Evolutionary conservation across 2,113 vertebrate genomes (phyloP), one percentile per base, ranked within the genome.

Genomic region (Leucosticte australis): DNA sequence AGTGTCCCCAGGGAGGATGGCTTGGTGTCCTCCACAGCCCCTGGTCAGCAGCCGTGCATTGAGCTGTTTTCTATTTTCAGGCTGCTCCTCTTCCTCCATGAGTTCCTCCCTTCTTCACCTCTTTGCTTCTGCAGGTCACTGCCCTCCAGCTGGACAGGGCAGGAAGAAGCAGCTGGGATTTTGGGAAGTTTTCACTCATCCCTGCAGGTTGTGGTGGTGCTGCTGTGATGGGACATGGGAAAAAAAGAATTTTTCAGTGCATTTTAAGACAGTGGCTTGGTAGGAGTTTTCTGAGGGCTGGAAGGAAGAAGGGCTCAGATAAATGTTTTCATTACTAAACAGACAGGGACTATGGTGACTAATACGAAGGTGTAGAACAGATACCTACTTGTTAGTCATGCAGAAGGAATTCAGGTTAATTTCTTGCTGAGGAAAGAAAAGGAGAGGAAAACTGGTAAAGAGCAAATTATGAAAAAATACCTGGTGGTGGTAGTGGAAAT

Each of bases 21-120:
- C 37, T 28, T 11, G 14, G 30, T 41, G 13, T 60, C 26, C 35
- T 55, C 23, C 2, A 0, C 19, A 35, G 37, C 15, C 5, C 2
- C 55, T 41, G 33, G 5, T 44, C 41, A 50, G 42, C 65, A 78
- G n/a, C 47, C 1, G 0, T 9, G 6, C 18, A 2, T 7, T 64
- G 17, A 37, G 14, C 26, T 39, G 8, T 13, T 27, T 18, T 14
- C 26, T 74, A 0, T 68, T 33, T 46, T 13, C 46, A 62, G 0
- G 13, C 16, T 59, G 12, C 22, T 57, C 9, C 11, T 79, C 31
- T 9, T 74, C 64, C 23, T 84, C 24, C 26, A 1, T 5, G 11
- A 53, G 12, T 12, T 11, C 28, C 24, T 31, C 3, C 4, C 9
- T 44, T 28, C 53, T 60, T 56, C 24, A 2, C 13, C 9, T 63